Percentiles rank a stretch among this genome's conserved stretches.
Conservation (phyloP, 1,140 invertebrate species). For the Hyles vespertilio region DNA sequence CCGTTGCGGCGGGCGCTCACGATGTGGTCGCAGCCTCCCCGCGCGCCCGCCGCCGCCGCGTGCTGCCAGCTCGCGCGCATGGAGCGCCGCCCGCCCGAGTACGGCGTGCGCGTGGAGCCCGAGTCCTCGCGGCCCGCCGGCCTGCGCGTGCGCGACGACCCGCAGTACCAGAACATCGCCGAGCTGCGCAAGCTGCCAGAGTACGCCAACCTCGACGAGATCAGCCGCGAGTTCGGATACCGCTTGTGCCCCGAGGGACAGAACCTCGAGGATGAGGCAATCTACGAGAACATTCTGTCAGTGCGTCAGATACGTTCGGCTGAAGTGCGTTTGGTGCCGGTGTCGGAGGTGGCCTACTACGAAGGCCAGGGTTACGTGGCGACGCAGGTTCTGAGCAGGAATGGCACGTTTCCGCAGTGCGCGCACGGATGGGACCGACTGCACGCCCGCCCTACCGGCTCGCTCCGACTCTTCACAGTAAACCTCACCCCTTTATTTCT, state of each 20-base stretch:
- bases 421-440: constrained; percentile 60
- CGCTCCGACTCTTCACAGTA: constrained; percentile 59
- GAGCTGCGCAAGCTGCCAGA: constrained; percentile 65
- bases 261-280: constrained; percentile 71
- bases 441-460: constrained; percentile 56
- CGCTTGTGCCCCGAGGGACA: constrained; percentile 71
- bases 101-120: constrained; percentile 58
- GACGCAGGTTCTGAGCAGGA: constrained; percentile 64
- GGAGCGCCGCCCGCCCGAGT: constrained; percentile 58
- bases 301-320: constrained; percentile 69
- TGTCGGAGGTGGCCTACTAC: constrained; percentile 65
- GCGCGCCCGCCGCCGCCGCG: constrained; percentile 41
- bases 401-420: constrained; percentile 72
- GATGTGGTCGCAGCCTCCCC: constrained; percentile 61
- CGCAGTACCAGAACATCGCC: constrained; percentile 67
- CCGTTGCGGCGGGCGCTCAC: constrained; percentile 65
- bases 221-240: constrained; percentile 69
- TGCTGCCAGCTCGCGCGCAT: constrained; percentile 55
- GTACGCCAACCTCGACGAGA: constrained; percentile 69
- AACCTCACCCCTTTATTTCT: constrained; percentile 38
- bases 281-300: constrained; percentile 69
- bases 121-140: constrained; percentile 49
- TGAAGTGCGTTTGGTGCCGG: constrained; percentile 70
- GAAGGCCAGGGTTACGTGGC: constrained; percentile 70
- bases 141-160: constrained; percentile 52